Evolutionary conservation across 2,888 invertebrate species (phyloP), one percentile per base, ranked within the genome.

Genomic region (Lepidocyrtoides sp.): DNA sequence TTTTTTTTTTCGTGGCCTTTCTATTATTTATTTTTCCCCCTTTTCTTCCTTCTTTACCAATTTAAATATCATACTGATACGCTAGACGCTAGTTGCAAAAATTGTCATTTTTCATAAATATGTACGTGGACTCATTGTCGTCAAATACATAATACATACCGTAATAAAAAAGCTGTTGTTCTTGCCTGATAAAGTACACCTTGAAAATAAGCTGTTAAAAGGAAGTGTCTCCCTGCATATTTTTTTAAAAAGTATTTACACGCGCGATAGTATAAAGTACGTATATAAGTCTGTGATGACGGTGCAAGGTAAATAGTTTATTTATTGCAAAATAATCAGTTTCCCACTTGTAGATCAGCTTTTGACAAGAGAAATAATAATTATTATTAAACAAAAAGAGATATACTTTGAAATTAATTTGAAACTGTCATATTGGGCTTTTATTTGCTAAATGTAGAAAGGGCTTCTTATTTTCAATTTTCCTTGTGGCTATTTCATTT

Each of bases 301-400:
- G 41, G 72, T 72, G 72, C 72, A 41, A 72, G 72, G 44, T 41
- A 44, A 69, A 0, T 0, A n/a, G 66, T 44, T 44, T n/a, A n/a
- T n/a, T n/a, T n/a, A n/a, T n/a, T n/a, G n/a, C n/a, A n/a, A n/a
- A n/a, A n/a, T n/a, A n/a, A n/a, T n/a, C n/a, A n/a, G n/a, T n/a
- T n/a, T n/a, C n/a, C n/a, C n/a, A n/a, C n/a, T n/a, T 57, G 23
- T 57, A 17, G 23, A 57, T 17, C 17, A 5, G 8, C 10, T 2
- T 1, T 54, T 17, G 0, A 57, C 41, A 57, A 23, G 7, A 8
- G 57, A 17, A 54, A 54, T 54, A 17, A 17, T 20, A 8, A n/a
- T n/a, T n/a, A n/a, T n/a, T n/a, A n/a, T n/a, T n/a, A n/a, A 54
- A 17, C n/a, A 26, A 26, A 23, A 23, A 32, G n/a, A n/a, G n/a